Evolutionary conservation across 64 coral and sea anemone species (phyloP).

Genomic region (Pocillopora verrucosa): DNA sequence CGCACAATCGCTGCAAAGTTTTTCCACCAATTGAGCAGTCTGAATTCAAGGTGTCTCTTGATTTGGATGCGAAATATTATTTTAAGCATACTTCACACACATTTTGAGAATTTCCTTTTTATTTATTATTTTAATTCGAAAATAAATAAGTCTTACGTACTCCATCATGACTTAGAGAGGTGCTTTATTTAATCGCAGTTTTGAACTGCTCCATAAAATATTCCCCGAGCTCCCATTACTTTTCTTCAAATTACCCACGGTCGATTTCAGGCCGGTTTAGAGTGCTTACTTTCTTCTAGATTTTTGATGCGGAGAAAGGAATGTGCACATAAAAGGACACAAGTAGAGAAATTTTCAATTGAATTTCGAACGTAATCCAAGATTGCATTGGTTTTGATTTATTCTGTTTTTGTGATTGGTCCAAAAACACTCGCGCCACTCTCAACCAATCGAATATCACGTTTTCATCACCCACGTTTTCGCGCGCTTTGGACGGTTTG

Average conservation of each 20-base stretch:
- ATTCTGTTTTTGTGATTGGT: neutral
- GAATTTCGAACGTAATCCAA: neutral
- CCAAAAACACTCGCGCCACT: neutral
- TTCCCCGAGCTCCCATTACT: too few relatives aligned
- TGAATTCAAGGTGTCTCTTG: too few relatives aligned
- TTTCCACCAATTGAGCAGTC: too few relatives aligned
- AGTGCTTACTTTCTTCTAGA: too few relatives aligned
- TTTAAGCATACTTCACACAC: neutral
- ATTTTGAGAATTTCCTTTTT: neutral
- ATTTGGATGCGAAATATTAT: too few relatives aligned
- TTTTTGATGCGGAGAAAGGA: too few relatives aligned
- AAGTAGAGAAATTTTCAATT: neutral
- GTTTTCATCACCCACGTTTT: neutral
- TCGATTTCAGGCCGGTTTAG: too few relatives aligned
- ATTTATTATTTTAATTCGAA: neutral
- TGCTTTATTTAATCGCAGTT: slow-evolving; percentile 13
- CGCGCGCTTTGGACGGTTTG: neutral
- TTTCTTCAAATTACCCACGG: too few relatives aligned
- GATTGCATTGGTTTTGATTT: neutral
- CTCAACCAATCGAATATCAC: neutral
- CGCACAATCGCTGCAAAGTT: too few relatives aligned
- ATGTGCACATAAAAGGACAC: too few relatives aligned
- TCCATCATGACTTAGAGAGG: slow-evolving; percentile 1
- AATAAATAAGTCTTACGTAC: slow-evolving; percentile 6
- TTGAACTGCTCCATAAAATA: neutral